Conservation (phyloP, 2,888 invertebrate species). For the Diploptera punctata region DNA sequence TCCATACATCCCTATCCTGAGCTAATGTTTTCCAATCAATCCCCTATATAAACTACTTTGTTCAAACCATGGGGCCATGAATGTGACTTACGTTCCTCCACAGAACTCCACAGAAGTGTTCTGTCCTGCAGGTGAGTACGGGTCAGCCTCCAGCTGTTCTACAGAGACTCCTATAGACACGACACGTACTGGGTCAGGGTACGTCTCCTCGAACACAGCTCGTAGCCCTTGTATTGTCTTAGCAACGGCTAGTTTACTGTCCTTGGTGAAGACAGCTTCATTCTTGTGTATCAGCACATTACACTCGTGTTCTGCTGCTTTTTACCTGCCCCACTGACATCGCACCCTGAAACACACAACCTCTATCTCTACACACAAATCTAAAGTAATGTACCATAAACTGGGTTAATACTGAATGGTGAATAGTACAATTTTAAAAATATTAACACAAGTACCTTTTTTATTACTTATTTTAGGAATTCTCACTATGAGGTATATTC, state of each 20-base stretch:
- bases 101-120: slow-evolving; percentile 98
- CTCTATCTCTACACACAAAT: too few species aligned
- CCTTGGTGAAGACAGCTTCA: slow-evolving; percentile 85
- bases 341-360: too few species aligned
- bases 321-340: slow-evolving; percentile 89
- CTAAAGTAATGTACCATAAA: too few species aligned
- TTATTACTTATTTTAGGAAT: too few species aligned
- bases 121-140: slow-evolving; percentile 77
- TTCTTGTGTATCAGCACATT: slow-evolving; percentile 78
- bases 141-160: slow-evolving; percentile 86
- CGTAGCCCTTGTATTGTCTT: slow-evolving; percentile 91
- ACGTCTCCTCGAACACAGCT: slow-evolving; percentile 98
- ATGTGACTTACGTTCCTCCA: slow-evolving; percentile 93
- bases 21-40: too few species aligned
- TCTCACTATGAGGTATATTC: too few species aligned
- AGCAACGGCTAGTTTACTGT: slow-evolving; percentile 81
- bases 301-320: slow-evolving; percentile 81
- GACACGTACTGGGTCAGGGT: slow-evolving; percentile 94
- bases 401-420: too few species aligned
- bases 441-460: too few species aligned
- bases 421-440: too few species aligned
- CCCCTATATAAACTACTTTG: too few species aligned
- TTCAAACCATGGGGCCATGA: too few species aligned
- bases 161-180: slow-evolving; percentile 94
- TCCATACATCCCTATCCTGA: too few species aligned